Evolutionary conservation across 2,113 vertebrate genomes (phyloP).

Genomic region (Formicarius rufipectus): DNA sequence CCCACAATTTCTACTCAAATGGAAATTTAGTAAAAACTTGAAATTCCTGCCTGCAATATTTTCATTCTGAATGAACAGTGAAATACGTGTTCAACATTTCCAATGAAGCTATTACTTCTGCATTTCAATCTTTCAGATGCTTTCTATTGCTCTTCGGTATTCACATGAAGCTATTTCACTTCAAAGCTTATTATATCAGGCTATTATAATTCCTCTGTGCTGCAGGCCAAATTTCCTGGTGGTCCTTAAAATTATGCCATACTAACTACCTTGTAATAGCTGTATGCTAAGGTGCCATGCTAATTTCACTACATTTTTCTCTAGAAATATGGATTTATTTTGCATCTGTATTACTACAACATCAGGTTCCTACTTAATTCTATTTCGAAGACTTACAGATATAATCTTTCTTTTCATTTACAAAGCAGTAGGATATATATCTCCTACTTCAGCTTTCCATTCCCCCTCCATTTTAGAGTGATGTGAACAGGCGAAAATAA

Average conservation of each 20-base stretch:
- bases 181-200: neutral
- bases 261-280: conserved; percentile 4
- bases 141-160: conserved; percentile 3
- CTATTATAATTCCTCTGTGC: conserved; percentile 6
- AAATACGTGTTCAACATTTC: neutral
- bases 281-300: neutral
- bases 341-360: neutral
- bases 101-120: neutral
- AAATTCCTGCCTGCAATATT: neutral
- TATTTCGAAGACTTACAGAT: neutral
- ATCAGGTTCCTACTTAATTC: neutral
- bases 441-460: neutral
- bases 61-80: neutral
- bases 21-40: neutral
- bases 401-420: neutral
- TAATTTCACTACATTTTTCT: neutral
- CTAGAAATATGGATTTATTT: neutral
- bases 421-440: neutral
- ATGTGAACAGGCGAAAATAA: neutral
- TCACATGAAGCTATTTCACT: neutral
- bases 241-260: neutral
- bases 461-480: neutral
- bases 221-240: conserved; percentile 37
- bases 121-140: neutral
- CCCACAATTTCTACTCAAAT: neutral